Percentiles rank a stretch among this genome's conserved stretches.
These are phyloP conservation scores for Tauraco erythrolophus DNA, from an alignment of 2,113 vertebrate genomes.

Conservation along the genomic window DNA sequence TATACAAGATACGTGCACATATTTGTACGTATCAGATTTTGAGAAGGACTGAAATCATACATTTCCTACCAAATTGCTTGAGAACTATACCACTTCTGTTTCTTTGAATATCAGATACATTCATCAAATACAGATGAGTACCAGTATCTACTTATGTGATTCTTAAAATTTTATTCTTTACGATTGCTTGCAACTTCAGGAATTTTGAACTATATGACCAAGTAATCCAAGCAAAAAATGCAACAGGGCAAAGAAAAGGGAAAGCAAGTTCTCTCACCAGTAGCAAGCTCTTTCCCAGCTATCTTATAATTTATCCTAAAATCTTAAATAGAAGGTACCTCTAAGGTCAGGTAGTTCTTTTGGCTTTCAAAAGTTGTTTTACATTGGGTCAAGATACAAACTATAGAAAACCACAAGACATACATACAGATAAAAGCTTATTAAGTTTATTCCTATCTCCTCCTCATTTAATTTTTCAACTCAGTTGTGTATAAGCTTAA, in stretches of 20 bases:
- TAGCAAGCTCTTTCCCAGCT: background rate
- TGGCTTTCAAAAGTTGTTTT: background rate
- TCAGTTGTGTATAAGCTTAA: background rate
- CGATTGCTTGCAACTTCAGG: background rate
- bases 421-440: background rate
- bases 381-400: background rate
- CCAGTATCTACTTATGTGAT: background rate
- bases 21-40: background rate
- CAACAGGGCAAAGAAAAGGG: background rate
- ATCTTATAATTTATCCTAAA: background rate
- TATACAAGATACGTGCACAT: background rate
- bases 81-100: background rate
- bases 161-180: background rate
- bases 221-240: background rate
- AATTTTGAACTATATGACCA: background rate
- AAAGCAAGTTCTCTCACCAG: background rate
- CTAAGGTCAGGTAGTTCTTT: background rate
- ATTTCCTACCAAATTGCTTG: background rate
- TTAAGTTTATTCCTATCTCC: background rate
- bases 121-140: background rate
- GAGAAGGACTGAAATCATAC: background rate
- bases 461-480: background rate
- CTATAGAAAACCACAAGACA: background rate
- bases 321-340: background rate
- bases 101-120: background rate